Conservation (phyloP, 2,888 invertebrate species). For the Eupithecia pulchellata region DNA sequence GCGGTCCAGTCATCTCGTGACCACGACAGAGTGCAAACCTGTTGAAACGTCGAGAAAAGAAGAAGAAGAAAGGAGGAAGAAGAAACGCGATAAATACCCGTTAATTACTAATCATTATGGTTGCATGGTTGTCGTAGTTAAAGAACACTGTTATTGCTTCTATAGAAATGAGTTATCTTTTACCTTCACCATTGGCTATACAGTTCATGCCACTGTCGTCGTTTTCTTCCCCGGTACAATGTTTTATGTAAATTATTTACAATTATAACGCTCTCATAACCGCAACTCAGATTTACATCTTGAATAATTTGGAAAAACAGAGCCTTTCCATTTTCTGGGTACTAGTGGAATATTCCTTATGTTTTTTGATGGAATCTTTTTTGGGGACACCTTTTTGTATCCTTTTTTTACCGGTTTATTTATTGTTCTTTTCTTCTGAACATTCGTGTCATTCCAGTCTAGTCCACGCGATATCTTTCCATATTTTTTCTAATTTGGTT, state of each 20-base stretch:
- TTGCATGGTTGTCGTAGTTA: too few relatives aligned
- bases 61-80: too few relatives aligned
- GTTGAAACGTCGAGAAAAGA: too few relatives aligned
- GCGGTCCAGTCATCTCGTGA: too few relatives aligned
- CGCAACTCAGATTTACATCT: conserved; percentile 20
- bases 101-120: too few relatives aligned
- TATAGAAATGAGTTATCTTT: too few relatives aligned
- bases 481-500: too few relatives aligned
- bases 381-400: not conserved
- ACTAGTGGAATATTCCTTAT: not conserved
- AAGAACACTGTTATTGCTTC: too few relatives aligned
- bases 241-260: conserved; percentile 54
- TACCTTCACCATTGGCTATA: not conserved
- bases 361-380: not conserved
- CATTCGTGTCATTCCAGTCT: too few relatives aligned
- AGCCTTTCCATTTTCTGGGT: not conserved
- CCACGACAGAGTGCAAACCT: too few relatives aligned
- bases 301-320: conserved; percentile 1
- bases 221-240: conserved; percentile 54
- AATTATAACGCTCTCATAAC: conserved; percentile 28
- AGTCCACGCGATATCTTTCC: too few relatives aligned
- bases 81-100: too few relatives aligned
- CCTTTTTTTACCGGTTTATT: not conserved
- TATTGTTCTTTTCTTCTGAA: not conserved
- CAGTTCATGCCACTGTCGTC: conserved; percentile 59